Percentiles rank a stretch among this genome's conserved stretches.
These are phyloP conservation scores for Drosophila bocqueti DNA, from an alignment of 1,140 invertebrate species.

Conservation along the genomic window DNA sequence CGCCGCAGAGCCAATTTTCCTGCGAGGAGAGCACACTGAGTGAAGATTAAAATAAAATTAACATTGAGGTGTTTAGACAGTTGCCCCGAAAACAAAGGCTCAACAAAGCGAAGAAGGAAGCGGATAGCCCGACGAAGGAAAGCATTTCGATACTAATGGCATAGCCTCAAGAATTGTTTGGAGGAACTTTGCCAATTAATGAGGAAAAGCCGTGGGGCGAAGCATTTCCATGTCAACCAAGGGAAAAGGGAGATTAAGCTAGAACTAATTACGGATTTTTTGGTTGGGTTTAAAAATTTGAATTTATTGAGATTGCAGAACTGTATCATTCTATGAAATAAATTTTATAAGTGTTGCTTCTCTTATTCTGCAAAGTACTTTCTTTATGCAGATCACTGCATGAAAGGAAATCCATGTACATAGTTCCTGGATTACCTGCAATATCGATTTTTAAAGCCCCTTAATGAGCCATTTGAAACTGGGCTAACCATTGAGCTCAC, in stretches of 20 bases:
- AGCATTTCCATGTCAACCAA: no score
- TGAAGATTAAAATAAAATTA: not conserved
- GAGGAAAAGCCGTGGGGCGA: not conserved
- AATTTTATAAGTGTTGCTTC: no score
- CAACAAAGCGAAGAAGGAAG: not conserved
- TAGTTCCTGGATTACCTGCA: not conserved
- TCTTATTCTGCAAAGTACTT: no score
- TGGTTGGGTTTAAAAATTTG: no score
- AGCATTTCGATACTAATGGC: no score
- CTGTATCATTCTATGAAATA: no score
- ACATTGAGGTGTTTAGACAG: not conserved
- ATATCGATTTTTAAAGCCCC: slow-evolving; percentile 8
- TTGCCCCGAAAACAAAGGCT: not conserved
- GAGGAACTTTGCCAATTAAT: not conserved
- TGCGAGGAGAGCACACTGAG: slow-evolving; percentile 8
- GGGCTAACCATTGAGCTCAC: not conserved
- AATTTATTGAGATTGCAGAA: no score
- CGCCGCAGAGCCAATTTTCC: slow-evolving; percentile 37
- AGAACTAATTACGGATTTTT: no score
- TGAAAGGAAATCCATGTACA: not conserved
- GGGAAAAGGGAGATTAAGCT: not conserved
- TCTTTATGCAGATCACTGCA: no score
- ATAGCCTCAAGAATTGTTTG: not conserved
- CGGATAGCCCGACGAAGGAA: not conserved
- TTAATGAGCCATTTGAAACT: slow-evolving; percentile 16